Evolutionary conservation across 2,888 invertebrate genomes (phyloP).

Genomic region (Alviniconcha strummeri): DNA sequence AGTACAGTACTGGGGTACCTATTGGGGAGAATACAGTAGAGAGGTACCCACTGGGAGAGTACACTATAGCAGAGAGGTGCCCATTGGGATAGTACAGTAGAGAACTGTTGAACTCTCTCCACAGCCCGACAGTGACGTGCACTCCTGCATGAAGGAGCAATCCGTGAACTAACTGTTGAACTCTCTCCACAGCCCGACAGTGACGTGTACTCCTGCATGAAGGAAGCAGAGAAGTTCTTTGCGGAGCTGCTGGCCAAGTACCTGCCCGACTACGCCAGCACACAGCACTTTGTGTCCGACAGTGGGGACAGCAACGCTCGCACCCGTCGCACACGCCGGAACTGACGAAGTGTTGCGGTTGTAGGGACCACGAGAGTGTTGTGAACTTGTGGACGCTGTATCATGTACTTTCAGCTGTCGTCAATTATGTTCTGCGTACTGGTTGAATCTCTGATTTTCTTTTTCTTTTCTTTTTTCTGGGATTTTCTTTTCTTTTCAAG

Average conservation of each 20-base stretch:
- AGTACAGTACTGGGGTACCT: no score
- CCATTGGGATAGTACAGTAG: no score
- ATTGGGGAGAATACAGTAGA: no score
- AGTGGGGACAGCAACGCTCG: slow-evolving; percentile 33
- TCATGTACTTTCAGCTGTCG: no score
- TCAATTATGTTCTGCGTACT: not conserved
- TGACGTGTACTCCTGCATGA: slow-evolving; percentile 61
- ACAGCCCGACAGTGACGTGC: slow-evolving; percentile 65
- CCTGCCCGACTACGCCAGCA: slow-evolving; percentile 59
- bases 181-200: slow-evolving; percentile 55
- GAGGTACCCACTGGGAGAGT: no score
- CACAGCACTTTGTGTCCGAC: slow-evolving; percentile 37
- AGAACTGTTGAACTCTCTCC: no score
- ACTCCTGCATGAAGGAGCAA: slow-evolving; percentile 52
- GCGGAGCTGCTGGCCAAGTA: slow-evolving; percentile 54
- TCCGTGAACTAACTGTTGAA: no score
- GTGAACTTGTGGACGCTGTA: not conserved
- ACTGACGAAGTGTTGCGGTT: slow-evolving; percentile 11
- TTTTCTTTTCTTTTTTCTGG: no score
- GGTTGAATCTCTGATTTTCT: not conserved
- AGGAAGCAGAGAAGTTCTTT: slow-evolving; percentile 60
- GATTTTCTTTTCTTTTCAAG: not conserved
- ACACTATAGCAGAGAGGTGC: no score
- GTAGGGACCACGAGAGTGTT: not conserved
- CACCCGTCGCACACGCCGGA: slow-evolving; percentile 36